Conservation (phyloP, 2,113 vertebrate genomes). For the Phalacrocorax carbo region DNA sequence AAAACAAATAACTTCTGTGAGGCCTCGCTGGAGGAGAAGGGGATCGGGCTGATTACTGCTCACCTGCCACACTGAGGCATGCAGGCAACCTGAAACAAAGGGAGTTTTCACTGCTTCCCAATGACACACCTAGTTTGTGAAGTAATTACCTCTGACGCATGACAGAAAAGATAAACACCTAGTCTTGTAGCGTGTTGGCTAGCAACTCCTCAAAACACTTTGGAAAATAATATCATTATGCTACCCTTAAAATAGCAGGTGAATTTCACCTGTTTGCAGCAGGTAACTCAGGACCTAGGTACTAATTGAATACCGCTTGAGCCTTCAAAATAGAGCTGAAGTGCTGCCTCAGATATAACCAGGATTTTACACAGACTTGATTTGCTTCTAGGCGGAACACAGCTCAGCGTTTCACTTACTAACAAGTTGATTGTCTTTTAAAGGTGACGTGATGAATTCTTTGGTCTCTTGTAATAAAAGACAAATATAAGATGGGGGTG, state of each 20-base stretch:
- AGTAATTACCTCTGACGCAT: slow-evolving; percentile 66
- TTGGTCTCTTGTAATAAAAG: not conserved
- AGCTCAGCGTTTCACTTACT: not conserved
- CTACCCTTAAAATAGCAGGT: slow-evolving; percentile 8
- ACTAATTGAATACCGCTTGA: not conserved
- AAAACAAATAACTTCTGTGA: slow-evolving; percentile 29
- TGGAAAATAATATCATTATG: slow-evolving; percentile 3
- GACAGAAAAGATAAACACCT: slow-evolving; percentile 46
- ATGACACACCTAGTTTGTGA: slow-evolving; percentile 58
- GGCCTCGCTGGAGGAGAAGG: slow-evolving; percentile 50
- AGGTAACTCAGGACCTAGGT: not conserved
- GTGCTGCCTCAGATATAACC: not conserved
- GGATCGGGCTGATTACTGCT: not conserved
- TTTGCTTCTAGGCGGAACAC: not conserved
- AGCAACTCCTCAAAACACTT: slow-evolving; percentile 60
- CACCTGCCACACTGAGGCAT: slow-evolving; percentile 37
- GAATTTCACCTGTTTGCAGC: slow-evolving; percentile 1
- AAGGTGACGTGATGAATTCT: not conserved
- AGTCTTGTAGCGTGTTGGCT: slow-evolving; percentile 47
- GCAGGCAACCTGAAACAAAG: slow-evolving; percentile 59
- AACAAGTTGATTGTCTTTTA: not conserved
- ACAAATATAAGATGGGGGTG: not conserved
- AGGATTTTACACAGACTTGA: not conserved
- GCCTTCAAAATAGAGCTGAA: not conserved
- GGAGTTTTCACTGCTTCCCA: slow-evolving; percentile 63